Evolutionary conservation across 2,888 invertebrate genomes (phyloP).

Genomic region (Andrena haemorrhoa): DNA sequence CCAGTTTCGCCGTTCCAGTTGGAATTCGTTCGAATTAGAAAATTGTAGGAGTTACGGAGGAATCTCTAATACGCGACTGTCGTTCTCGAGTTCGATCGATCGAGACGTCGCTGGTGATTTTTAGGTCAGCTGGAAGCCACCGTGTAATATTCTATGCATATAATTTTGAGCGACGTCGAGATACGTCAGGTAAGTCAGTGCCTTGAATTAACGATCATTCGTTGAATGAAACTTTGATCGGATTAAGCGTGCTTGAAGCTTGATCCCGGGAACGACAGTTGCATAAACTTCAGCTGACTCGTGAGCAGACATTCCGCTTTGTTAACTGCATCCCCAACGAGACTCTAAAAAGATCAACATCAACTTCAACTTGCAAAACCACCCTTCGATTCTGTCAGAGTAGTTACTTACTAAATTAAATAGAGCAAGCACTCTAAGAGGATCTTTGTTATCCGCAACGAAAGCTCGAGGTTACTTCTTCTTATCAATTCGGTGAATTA

Average conservation of each 20-base stretch:
- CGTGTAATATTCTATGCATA: slow-evolving; percentile 5
- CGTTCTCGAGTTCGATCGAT: slow-evolving; percentile 58
- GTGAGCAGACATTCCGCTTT: slow-evolving; percentile 25
- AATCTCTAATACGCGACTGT: slow-evolving; percentile 39
- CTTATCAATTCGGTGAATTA: background rate
- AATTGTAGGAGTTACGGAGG: slow-evolving; percentile 29
- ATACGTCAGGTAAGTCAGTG: too few species aligned
- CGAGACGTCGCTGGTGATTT: slow-evolving; percentile 40
- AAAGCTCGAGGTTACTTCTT: background rate
- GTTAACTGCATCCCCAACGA: background rate
- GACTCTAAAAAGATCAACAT: background rate
- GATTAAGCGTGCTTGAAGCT: background rate
- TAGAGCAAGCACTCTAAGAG: background rate
- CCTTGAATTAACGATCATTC: background rate
- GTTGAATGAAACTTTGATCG: background rate
- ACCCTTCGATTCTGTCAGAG: background rate
- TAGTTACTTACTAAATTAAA: slow-evolving; percentile 26
- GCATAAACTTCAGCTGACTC: slow-evolving; percentile 19
- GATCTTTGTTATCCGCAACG: background rate
- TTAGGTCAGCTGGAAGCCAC: slow-evolving; percentile 45
- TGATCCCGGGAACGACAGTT: slow-evolving; percentile 7
- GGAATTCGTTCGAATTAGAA: too few species aligned
- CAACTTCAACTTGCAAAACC: slow-evolving; percentile 11
- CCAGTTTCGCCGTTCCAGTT: slow-evolving; percentile 38
- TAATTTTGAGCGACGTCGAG: background rate